These are phyloP conservation scores for Paraplagusia blochii DNA, from an alignment of 2,113 vertebrate genomes.

Conservation along the genomic window DNA sequence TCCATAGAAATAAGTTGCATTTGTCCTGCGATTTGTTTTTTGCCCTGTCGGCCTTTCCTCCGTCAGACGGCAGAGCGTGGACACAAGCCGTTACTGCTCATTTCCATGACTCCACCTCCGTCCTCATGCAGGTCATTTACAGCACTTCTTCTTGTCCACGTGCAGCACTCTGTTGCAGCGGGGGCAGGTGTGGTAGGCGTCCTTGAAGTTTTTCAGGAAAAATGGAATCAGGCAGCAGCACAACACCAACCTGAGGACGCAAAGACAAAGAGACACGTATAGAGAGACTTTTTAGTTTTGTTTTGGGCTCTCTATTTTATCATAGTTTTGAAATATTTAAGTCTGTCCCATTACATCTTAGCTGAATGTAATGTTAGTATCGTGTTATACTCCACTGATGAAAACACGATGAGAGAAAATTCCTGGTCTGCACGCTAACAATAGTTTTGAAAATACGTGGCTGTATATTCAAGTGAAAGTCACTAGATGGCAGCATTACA, in stretches of 20 bases:
- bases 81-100: slow-evolving; percentile 3
- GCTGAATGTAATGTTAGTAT: too few species aligned
- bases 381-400: too few species aligned
- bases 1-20: slow-evolving; percentile 40
- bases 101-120: slow-evolving; percentile 25
- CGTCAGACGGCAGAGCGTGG: not conserved
- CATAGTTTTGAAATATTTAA: not conserved
- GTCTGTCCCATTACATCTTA: not conserved
- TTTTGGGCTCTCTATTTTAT: not conserved
- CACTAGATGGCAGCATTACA: too few species aligned
- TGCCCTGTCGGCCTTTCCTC: not conserved
- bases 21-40: not conserved
- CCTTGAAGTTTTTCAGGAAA: slow-evolving; percentile 74
- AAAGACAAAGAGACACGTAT: slow-evolving; percentile 1
- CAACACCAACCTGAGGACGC: slow-evolving; percentile 64
- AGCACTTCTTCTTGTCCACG: slow-evolving; percentile 73
- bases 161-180: slow-evolving; percentile 70
- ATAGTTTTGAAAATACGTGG: too few species aligned
- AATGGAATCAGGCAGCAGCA: slow-evolving; percentile 79
- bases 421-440: too few species aligned
- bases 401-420: too few species aligned
- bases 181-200: slow-evolving; percentile 75
- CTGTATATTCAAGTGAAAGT: too few species aligned
- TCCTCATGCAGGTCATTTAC: slow-evolving; percentile 50
- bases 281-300: too few species aligned